Percentiles rank a stretch among this genome's conserved stretches.
Conservation (phyloP, 2,797 vertebrate genomes). For the Neopelma chrysocephalum region DNA sequence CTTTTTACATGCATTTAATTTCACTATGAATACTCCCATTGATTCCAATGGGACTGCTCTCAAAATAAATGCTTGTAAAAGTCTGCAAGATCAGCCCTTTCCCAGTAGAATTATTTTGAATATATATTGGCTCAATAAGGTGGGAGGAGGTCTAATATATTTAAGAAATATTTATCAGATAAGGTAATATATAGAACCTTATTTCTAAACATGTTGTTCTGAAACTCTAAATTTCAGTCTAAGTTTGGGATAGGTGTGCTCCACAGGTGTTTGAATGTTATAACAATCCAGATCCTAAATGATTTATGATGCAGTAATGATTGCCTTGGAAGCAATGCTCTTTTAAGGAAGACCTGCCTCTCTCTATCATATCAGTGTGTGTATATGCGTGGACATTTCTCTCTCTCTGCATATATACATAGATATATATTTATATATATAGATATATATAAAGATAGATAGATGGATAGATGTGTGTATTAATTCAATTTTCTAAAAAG, state of each 20-base stretch:
- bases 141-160: background rate
- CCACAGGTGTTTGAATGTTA: background rate
- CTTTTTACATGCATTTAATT: conserved; percentile 3
- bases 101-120: background rate
- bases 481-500: background rate
- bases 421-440: background rate
- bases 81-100: conserved; percentile 3
- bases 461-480: background rate
- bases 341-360: background rate
- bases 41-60: background rate
- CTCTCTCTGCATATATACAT: background rate
- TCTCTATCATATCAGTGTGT: background rate
- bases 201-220: background rate
- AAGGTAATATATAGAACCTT: background rate
- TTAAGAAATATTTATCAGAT: background rate
- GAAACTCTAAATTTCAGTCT: background rate
- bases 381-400: background rate
- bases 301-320: background rate
- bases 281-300: background rate
- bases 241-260: background rate
- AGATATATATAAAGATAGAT: background rate
- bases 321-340: background rate
- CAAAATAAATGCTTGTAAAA: background rate
- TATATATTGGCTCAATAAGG: background rate
- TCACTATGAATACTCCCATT: conserved; percentile 9